Evolutionary conservation across 1,140 invertebrate species (phyloP), one percentile per base, ranked within the genome.

Genomic region (Drosophila rufa): DNA sequence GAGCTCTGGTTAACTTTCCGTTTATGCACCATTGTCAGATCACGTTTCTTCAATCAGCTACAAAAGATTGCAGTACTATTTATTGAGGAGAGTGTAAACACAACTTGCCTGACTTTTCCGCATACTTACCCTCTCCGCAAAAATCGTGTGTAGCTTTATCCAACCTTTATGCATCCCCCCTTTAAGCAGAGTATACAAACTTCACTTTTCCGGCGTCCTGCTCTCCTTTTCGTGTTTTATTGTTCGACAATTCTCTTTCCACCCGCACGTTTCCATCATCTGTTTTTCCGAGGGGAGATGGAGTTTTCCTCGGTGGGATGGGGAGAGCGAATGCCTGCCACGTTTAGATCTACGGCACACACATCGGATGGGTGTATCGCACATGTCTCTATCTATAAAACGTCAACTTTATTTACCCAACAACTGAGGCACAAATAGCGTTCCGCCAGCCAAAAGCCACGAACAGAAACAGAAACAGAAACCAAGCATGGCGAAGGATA

Each of bases 361-460:
- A 56, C 66, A 38, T 70, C 19, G 51, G 66, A 42, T 71, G 65
- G 65, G 48, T 69, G 47, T 76, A 80, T 77, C 79, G 79, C 82
- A 86, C 83, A 89, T 83, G 83, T 87, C 80, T 87, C 80, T 80
- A 87, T 89, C 84, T 89, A 87, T 87, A 89, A 87, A 89, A 80
- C 77, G 84, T 87, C 84, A 89, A 89, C 84, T 87, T 84, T 84
- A 84, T 89, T 84, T 89, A 80, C 68, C 76, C 84, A 87, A 80
- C 83, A 86, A 83, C 80, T 86, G 80, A 69, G 80, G 59, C 76
- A 56, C 53, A 69, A 57, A 59, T 43, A 56, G 43, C 38, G n/a
- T 22, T 45, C 43, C 45, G 36, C 50, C 56, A 19, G 36, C 25
- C 47, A 12, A 48, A 68, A 65, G 45, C 45, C 66, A 51, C 9